Conservation (phyloP, 2,113 vertebrate species). For the Podilymbus podiceps region DNA sequence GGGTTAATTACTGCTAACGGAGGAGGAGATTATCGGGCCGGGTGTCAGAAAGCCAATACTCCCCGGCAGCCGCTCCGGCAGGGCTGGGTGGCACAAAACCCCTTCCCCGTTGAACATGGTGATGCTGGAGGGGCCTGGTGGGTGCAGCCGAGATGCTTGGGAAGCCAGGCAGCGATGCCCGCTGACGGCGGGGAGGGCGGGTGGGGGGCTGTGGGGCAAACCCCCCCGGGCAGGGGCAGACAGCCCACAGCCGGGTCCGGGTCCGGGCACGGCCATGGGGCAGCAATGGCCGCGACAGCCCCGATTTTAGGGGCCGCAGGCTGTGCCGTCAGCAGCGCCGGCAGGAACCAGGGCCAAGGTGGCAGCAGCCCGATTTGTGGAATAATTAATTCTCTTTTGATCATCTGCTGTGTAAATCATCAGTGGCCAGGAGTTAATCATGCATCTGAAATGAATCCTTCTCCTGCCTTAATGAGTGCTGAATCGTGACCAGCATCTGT, state of each 20-base stretch:
- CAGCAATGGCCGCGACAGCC: accelerated
- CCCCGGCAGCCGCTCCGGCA: accelerated
- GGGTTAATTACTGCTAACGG: not conserved
- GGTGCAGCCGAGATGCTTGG: not conserved
- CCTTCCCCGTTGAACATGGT: accelerated
- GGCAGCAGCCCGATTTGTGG: conserved; percentile 20
- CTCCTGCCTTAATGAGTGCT: conserved; percentile 71
- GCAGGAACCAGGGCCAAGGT: not conserved
- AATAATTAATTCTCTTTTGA: conserved; percentile 72
- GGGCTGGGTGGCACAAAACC: not conserved
- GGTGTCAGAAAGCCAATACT: not conserved
- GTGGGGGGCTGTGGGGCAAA: not conserved
- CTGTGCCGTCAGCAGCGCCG: accelerated
- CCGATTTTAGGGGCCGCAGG: accelerated
- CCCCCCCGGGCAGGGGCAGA: not conserved
- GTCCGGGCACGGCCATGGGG: accelerated
- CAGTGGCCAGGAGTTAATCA: conserved; percentile 73
- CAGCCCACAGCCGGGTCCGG: too few relatives aligned
- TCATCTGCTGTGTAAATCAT: conserved; percentile 74
- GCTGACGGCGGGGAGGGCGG: not conserved
- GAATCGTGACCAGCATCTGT: conserved; percentile 71
- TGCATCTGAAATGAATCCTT: conserved; percentile 70
- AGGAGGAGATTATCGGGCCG: not conserved
- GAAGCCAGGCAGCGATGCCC: accelerated
- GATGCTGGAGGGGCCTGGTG: not conserved